Evolutionary conservation across 2,797 vertebrate species (phyloP), one percentile per base, ranked within the genome.

Genomic region (Scarus forsteni): DNA sequence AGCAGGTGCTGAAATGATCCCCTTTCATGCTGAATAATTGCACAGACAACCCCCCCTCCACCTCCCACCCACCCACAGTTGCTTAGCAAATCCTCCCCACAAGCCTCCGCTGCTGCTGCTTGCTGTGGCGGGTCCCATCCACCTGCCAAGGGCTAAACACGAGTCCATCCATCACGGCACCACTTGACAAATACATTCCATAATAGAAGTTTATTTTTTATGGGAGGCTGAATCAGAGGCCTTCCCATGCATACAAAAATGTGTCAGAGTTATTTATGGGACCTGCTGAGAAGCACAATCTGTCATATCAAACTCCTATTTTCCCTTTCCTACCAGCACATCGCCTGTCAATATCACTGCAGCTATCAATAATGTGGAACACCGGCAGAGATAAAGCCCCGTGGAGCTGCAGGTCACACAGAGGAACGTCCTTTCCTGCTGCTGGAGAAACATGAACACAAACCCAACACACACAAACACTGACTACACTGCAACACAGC

Each of bases 161-260:
- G 91, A 96, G 95, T 95, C 97, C 97, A 99, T 99, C 98, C 98
- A 99, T 99, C 98, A 99, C 94, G 76, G 93, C 95, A 94, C 96
- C 96, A 97, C 97, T 98, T 99, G 98, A 99, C 98, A 99, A 99
- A 99, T 98, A 99, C 97, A 98, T 99, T 98, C 97, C 97, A 99
- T 99, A 99, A 99, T 99, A 98, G 97, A 99, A 99, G 98, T 99
- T 99, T 99, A 99, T 99, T 99, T 98, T 98, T 99, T 98, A 97
- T 94, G 97, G 97, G 97, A 98, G 97, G 97, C 97, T 97, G 97
- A 98, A 99, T 98, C 97, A 99, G 98, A 97, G 97, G 97, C 97
- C 98, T 99, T 97, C 97, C 97, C 97, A 98, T 99, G 98, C 98
- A 99, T 99, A 99, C 97, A 98, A 98, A 99, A 99, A 98, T 92